Evolutionary conservation across 2,113 vertebrate species (phyloP).

Genomic region (Lichenostomus cassidix): DNA sequence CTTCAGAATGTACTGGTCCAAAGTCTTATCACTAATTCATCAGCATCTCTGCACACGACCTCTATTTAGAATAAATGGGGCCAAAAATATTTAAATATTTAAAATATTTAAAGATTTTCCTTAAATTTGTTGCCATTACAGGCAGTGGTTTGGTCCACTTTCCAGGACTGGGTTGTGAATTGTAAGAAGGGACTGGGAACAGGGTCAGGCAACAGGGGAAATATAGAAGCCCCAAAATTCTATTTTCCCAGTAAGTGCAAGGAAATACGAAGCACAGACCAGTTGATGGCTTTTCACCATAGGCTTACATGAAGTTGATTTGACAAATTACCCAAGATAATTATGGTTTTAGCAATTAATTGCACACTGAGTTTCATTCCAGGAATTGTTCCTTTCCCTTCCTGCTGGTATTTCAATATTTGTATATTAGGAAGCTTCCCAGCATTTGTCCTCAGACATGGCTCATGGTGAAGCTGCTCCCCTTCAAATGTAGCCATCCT

Average conservation of each 20-base stretch:
- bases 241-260: not conserved
- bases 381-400: not conserved
- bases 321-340: not conserved
- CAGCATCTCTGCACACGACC: not conserved
- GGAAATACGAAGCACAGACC: not conserved
- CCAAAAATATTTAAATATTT: not conserved
- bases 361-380: not conserved
- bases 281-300: not conserved
- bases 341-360: not conserved
- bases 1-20: not conserved
- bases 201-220: not conserved
- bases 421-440: not conserved
- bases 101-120: not conserved
- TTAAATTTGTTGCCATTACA: not conserved
- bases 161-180: not conserved
- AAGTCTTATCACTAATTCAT: not conserved
- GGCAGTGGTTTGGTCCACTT: not conserved
- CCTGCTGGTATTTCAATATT: not conserved
- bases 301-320: not conserved
- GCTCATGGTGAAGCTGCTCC: not conserved
- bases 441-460: not conserved
- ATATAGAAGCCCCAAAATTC: not conserved
- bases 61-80: not conserved
- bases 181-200: not conserved
- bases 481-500: not conserved